Conservation (phyloP, 2,797 vertebrate genomes). For the Epinephelus coioides region DNA sequence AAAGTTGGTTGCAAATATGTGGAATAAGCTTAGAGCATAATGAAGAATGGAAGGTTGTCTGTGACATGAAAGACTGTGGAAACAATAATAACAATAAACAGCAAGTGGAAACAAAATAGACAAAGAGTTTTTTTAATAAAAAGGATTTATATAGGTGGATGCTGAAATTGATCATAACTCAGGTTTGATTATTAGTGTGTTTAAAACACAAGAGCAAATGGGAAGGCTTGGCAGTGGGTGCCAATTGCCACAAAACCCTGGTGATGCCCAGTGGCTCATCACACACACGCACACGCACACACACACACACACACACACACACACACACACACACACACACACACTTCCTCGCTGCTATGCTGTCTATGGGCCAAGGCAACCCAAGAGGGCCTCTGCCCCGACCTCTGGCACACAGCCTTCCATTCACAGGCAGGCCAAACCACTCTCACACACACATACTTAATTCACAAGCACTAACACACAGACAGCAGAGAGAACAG, state of each 20-base stretch:
- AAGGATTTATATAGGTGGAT: not conserved
- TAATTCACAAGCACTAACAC: slow-evolving; percentile 3
- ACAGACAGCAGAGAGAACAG: not conserved
- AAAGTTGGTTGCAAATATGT: slow-evolving; percentile 4
- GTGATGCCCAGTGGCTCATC: slow-evolving; percentile 18
- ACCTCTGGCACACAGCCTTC: slow-evolving; percentile 57
- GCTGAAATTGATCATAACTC: slow-evolving; percentile 5
- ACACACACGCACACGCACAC: slow-evolving; percentile 2
- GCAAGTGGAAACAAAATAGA: not conserved
- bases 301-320: not conserved
- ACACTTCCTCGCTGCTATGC: slow-evolving; percentile 41
- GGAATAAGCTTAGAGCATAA: not conserved
- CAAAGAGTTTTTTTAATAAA: not conserved
- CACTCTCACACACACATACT: slow-evolving; percentile 18
- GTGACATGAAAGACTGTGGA: not conserved
- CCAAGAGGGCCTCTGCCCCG: slow-evolving; percentile 49
- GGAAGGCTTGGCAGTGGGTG: not conserved
- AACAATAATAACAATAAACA: not conserved
- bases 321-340: slow-evolving; percentile 10
- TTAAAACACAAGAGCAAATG: slow-evolving; percentile 11
- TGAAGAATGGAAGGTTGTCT: not conserved
- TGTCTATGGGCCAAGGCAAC: slow-evolving; percentile 48
- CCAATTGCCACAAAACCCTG: slow-evolving; percentile 35
- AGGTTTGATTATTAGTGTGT: slow-evolving; percentile 14
- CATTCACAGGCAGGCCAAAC: slow-evolving; percentile 52